Conservation (phyloP, 2,797 vertebrate species). For the Enteromius afrohamiltoni region DNA sequence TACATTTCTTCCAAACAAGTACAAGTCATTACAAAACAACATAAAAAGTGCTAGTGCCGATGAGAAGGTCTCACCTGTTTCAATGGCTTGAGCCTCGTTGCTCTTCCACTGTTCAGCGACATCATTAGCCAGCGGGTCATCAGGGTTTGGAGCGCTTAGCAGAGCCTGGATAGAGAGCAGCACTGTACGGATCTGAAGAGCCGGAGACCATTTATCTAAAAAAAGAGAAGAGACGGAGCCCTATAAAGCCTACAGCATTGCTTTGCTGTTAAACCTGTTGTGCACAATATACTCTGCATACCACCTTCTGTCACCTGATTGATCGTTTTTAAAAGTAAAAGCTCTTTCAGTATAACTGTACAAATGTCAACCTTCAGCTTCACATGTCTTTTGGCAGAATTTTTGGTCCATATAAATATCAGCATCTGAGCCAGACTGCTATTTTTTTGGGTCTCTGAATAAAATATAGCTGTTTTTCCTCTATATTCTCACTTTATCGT, state of each 20-base stretch:
- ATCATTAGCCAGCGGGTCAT: conserved; percentile 98
- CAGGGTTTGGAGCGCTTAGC: conserved; percentile 99
- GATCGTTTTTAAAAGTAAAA: not conserved
- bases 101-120: conserved; percentile 99
- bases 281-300: not conserved
- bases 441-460: not conserved
- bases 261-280: not conserved
- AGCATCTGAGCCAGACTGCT: not conserved
- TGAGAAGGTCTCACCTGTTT: conserved; percentile 86
- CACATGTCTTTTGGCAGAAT: not conserved
- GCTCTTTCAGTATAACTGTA: too few species aligned
- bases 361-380: not conserved
- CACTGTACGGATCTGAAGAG: conserved; percentile 99
- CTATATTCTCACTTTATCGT: not conserved
- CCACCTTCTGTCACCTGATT: not conserved
- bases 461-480: not conserved
- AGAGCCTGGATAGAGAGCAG: conserved; percentile 99
- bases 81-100: conserved; percentile 97
- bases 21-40: not conserved
- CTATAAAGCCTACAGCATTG: not conserved
- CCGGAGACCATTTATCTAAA: conserved; percentile 99
- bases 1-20: not conserved
- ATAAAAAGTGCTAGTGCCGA: not conserved
- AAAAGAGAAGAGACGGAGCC: conserved; percentile 20
- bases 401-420: not conserved